Evolutionary conservation across 2,888 invertebrate species (phyloP).

Genomic region (Nymphalis urticae): DNA sequence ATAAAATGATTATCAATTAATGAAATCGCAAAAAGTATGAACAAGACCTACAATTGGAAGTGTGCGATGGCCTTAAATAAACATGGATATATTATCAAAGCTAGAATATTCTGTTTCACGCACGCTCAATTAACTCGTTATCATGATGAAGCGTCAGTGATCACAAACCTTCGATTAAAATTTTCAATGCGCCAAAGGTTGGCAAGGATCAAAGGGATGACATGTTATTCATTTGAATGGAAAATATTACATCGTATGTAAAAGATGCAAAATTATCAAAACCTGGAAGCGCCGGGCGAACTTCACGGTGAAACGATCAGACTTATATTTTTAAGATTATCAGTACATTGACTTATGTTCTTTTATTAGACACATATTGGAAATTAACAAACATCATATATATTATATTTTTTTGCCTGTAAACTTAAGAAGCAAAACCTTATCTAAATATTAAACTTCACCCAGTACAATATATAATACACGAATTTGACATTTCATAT

Average conservation of each 20-base stretch:
- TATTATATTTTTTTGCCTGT: too few species aligned
- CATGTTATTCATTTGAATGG: slow-evolving; percentile 67
- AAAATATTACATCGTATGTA: slow-evolving; percentile 51
- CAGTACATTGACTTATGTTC: too few species aligned
- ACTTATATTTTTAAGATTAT: too few species aligned
- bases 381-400: too few species aligned
- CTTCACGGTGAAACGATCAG: neutral
- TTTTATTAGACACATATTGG: too few species aligned
- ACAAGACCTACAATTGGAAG: neutral
- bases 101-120: slow-evolving; percentile 60
- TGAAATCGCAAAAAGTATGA: too few species aligned
- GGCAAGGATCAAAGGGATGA: slow-evolving; percentile 63
- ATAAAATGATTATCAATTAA: too few species aligned
- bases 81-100: slow-evolving; percentile 51
- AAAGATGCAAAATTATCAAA: slow-evolving; percentile 7
- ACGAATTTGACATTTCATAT: too few species aligned
- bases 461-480: too few species aligned
- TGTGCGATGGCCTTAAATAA: slow-evolving; percentile 17
- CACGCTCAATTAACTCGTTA: slow-evolving; percentile 66
- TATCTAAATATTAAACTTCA: too few species aligned
- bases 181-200: slow-evolving; percentile 65
- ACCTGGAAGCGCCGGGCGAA: slow-evolving; percentile 32
- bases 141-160: slow-evolving; percentile 60
- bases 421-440: too few species aligned
- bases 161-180: slow-evolving; percentile 60